Percentiles rank a stretch among this genome's conserved stretches.
Conservation (phyloP, 2,888 invertebrate genomes). For the Tuta absoluta region DNA sequence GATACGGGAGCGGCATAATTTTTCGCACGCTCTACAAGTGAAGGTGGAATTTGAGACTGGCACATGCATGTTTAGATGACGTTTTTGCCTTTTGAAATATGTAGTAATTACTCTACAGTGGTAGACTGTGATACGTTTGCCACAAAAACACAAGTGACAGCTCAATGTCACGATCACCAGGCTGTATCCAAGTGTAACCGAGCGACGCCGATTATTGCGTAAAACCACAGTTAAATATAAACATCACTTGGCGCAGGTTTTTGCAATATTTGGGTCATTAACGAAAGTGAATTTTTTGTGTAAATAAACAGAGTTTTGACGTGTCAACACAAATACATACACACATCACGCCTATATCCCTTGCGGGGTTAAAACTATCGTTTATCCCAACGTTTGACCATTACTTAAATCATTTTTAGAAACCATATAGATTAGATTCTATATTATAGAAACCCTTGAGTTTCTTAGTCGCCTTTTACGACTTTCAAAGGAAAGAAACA, state of each 20-base stretch:
- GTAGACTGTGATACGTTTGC: not conserved
- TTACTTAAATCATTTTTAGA: no score
- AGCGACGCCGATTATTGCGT: not conserved
- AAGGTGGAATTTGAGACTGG: no score
- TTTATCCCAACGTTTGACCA: no score
- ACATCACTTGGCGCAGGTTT: not conserved
- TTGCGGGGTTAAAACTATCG: no score
- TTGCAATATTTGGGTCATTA: slow-evolving; percentile 3
- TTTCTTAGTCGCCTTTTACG: no score
- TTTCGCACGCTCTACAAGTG: no score
- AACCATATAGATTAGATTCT: no score
- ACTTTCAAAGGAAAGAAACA: not conserved
- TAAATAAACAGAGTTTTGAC: not conserved
- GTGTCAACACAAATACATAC: not conserved
- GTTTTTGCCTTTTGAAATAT: no score
- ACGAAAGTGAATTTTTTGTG: not conserved
- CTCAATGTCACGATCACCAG: slow-evolving; percentile 3
- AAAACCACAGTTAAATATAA: not conserved
- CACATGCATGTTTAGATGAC: no score
- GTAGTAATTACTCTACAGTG: no score
- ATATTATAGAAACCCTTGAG: no score
- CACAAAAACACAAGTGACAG: not conserved
- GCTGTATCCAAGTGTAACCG: not conserved
- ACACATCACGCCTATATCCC: not conserved
- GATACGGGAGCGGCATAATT: no score